Evolutionary conservation across 1,140 invertebrate genomes (phyloP), one percentile per base, ranked within the genome.

Genomic region (Drosophila trapezifrons): DNA sequence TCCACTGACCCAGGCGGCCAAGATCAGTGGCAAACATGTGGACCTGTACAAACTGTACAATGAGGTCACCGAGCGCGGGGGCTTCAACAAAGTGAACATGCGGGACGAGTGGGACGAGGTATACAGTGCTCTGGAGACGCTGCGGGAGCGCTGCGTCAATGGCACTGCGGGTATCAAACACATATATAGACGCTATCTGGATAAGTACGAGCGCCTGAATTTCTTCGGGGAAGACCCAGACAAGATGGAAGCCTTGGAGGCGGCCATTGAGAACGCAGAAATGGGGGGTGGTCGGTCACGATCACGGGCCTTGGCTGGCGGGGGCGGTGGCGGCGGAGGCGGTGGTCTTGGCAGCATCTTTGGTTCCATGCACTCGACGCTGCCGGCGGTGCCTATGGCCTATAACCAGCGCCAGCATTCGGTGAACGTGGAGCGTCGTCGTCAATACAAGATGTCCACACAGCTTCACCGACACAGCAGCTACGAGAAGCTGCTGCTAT

Each of bases 11-110:
- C 94, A 94, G 82, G 91, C 94, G 56, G 97, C 98, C 54, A 95
- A 95, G 92, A 95, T 99, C 65, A 97, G 96, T 93, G 97, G 97
- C 40, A 95, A 96, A 78, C 96, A 97, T 92, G 95, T 98, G 87
- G 98, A 99, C 94, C 94, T 99, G 52, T 98, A 97, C 93, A 94
- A 96, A 47, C 94, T 99, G 54, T 98, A 98, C 92, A 95, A 95
- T 73, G 94, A 98, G 82, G 97, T 98, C n/a, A 98, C 96, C 69
- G 95, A 95, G 55, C 94, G 96, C 86, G 98, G 98, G 83, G 98
- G 98, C 90, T 97, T 98, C 94, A 95, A 97, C 81, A 98, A 97
- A 95, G 97, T 98, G 93, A 94, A 94, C 59, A 81, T 84, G 80
- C 95, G 96, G 80, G 96, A 97, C 81, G 95, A 96, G 52, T 98